Base-by-base conservation (phyloP, 2,797 vertebrate species). In the Alexandromys oeconomus region DNA sequence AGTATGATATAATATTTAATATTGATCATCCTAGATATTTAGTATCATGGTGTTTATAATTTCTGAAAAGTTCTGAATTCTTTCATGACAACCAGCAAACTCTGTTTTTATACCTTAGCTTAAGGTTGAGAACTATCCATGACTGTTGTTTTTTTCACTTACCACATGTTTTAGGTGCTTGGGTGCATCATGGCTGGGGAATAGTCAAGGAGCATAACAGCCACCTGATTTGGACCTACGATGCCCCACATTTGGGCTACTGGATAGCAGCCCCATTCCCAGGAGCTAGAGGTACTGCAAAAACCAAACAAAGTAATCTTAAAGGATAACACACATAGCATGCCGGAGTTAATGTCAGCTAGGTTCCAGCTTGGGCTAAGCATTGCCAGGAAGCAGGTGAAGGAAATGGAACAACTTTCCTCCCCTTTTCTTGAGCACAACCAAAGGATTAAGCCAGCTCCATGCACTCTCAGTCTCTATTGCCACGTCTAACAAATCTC, bases 221-320 rank as follows among this genome's bases (percentile, higher is more conserved):
- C 21, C 99, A 98, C 4, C 98, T 99, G 27, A 82, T 98, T 1
- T 99, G 99, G 99, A 99, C 98, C 0, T 99, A 99, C 2, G 98
- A 98, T 0, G 99, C 99, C 89, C 99, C 99, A 91, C 99, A 99
- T 92, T 97, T 99, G 15, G 99, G 99, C 15, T 99, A 99, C 97
- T 99, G 99, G 99, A 99, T 99, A 40, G 99, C 99, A 94, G 99
- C 99, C 91, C 99, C 99, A 12, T 92, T 99, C 94, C 98, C 99
- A 48, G 97, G 98, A 88, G 84, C 97, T 2, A 98, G 98, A 99
- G 99, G 99, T 99, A 98, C 29, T 91, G 51, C 91, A 89, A 92
- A 82, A 89, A 57, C 63, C 31, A 77, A 84, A 65, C 25, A 74
- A 63, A 71, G 19, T 63, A 46, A 48, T n/a, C 77, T 69, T 63